Evolutionary conservation across 1,140 invertebrate species (phyloP).

Genomic region (Archivesica marissinica): DNA sequence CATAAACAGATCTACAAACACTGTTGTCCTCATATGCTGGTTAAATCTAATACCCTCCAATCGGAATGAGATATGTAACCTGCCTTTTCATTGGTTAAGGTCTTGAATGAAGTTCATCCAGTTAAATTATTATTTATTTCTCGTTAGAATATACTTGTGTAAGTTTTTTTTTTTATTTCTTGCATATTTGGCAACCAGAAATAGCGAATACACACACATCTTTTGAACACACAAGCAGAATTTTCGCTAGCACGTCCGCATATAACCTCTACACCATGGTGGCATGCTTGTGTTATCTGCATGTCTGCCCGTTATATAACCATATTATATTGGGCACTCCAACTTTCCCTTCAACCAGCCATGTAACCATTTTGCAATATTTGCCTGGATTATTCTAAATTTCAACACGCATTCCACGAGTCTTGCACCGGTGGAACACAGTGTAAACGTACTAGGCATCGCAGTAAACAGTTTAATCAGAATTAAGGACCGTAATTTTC

Average conservation of each 20-base stretch:
- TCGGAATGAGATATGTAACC: constrained; percentile 18
- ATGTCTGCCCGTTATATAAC: constrained; percentile 20
- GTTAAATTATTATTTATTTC: neutral
- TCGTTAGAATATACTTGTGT: neutral
- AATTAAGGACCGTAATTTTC: too few relatives aligned
- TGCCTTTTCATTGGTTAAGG: neutral
- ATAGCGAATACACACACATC: neutral
- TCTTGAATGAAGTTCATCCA: neutral
- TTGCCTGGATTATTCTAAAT: too few relatives aligned
- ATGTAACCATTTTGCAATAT: too few relatives aligned
- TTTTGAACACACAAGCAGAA: constrained; percentile 32
- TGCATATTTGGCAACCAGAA: neutral
- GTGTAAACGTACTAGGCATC: too few relatives aligned
- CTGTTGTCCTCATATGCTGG: constrained; percentile 42
- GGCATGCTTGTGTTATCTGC: constrained; percentile 9
- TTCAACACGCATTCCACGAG: too few relatives aligned
- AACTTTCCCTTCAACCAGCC: neutral
- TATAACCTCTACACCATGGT: neutral
- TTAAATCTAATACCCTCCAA: neutral
- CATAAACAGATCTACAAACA: too few relatives aligned
- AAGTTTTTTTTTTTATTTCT: neutral
- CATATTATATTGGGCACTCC: neutral
- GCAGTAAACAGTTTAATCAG: too few relatives aligned
- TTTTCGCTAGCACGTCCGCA: constrained; percentile 38
- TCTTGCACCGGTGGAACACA: too few relatives aligned